phyloP scores from a whole-genome alignment of 2,797 vertebrate genomes.

The Cichlasoma orientale region DNA sequence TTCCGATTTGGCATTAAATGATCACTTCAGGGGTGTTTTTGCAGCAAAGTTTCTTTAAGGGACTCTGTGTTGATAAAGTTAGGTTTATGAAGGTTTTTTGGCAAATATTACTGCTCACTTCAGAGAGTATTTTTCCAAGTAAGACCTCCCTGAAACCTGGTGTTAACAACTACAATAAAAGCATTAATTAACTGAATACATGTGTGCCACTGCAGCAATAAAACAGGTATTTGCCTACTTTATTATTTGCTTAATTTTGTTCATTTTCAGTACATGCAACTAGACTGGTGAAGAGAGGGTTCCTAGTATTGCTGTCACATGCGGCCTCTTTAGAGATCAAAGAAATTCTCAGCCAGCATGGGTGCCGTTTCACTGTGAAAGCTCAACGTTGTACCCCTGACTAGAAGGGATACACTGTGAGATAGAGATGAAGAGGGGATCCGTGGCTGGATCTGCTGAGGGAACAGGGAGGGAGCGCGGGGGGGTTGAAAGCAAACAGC shows the following conservation, averaged over 20 bases:
- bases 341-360: conserved; percentile 56
- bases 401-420: conserved; percentile 45
- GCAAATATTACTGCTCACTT: not conserved
- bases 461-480: not conserved
- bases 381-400: conserved; percentile 33
- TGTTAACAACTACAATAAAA: conserved; percentile 40
- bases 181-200: not conserved
- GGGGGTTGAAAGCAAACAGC: conserved; percentile 64
- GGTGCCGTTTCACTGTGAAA: conserved; percentile 56
- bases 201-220: not conserved
- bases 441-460: conserved; percentile 17
- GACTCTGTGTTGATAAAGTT: not conserved
- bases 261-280: conserved; percentile 1
- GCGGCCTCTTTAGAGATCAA: conserved; percentile 53
- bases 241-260: not conserved
- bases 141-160: not conserved
- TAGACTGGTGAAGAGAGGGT: conserved; percentile 1
- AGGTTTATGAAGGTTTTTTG: not conserved
- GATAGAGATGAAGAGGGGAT: conserved; percentile 53
- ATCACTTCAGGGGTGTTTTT: rapidly evolving
- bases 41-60: not conserved
- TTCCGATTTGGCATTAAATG: not conserved
- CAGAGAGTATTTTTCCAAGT: not conserved
- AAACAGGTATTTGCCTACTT: not conserved
- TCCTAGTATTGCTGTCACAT: conserved; percentile 12